phyloP scores from a whole-genome alignment of 2,888 invertebrate species.

The Dexiosoma caninum region DNA sequence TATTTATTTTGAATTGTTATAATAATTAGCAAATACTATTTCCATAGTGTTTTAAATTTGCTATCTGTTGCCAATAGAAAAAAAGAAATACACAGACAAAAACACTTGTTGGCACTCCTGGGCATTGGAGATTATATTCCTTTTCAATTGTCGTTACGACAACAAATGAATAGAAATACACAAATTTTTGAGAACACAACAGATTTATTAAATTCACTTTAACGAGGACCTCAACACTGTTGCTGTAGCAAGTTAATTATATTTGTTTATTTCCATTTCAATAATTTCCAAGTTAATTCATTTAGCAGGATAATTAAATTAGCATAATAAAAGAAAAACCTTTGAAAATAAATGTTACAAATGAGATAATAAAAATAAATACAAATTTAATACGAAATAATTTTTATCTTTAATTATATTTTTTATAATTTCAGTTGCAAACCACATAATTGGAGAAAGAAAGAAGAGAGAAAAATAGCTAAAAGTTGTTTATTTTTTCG shows the following conservation, averaged over 20 bases:
- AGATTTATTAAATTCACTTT: background rate
- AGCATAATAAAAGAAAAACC: background rate
- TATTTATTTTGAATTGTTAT: too few species aligned
- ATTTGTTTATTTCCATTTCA: background rate
- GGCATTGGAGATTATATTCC: too few species aligned
- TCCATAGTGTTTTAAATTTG: too few species aligned
- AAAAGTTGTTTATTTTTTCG: background rate
- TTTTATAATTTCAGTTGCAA: conserved; percentile 32
- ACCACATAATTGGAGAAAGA: background rate
- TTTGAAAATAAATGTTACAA: background rate
- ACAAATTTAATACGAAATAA: background rate
- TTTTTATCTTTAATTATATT: background rate
- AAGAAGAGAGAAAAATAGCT: background rate
- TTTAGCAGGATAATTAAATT: conserved; percentile 5
- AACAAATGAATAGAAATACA: too few species aligned
- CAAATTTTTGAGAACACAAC: background rate
- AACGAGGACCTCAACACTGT: background rate
- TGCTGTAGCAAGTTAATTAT: background rate
- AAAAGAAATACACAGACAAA: too few species aligned
- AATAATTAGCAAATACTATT: too few species aligned
- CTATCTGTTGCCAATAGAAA: too few species aligned
- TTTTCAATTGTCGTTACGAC: too few species aligned
- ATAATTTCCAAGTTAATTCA: background rate
- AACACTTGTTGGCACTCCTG: too few species aligned
- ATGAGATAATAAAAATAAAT: background rate